Evolutionary conservation across 1,140 invertebrate genomes (phyloP).

Genomic region (Aphelenchoides avenae): DNA sequence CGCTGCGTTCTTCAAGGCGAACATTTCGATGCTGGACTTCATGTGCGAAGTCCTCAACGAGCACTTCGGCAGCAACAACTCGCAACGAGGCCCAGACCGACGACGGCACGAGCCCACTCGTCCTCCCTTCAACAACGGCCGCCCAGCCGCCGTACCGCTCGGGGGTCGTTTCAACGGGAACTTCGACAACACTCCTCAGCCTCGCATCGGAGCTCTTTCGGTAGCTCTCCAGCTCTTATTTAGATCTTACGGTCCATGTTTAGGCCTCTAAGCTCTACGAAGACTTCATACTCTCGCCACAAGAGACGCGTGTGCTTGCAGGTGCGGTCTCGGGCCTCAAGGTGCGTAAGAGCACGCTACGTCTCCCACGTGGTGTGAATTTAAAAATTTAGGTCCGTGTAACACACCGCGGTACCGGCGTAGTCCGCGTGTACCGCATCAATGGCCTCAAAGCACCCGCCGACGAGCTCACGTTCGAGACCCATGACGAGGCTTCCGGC

Average conservation of each 20-base stretch:
- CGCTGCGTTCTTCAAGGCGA: slow-evolving; percentile 49
- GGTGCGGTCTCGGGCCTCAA: slow-evolving; percentile 32
- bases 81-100: too few species aligned
- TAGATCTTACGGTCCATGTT: too few species aligned
- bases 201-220: not conserved
- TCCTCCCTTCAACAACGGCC: too few species aligned
- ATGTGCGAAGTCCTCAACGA: slow-evolving; percentile 47
- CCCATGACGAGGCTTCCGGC: slow-evolving; percentile 1
- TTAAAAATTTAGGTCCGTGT: too few species aligned
- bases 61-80: not conserved
- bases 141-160: too few species aligned
- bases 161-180: too few species aligned
- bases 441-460: slow-evolving; percentile 40
- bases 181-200: too few species aligned
- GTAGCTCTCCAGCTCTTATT: too few species aligned
- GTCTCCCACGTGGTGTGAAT: too few species aligned
- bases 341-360: slow-evolving; percentile 31
- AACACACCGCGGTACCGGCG: slow-evolving; percentile 26
- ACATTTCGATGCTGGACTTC: slow-evolving; percentile 39
- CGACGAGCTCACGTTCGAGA: slow-evolving; percentile 25
- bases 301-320: slow-evolving; percentile 37
- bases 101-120: too few species aligned
- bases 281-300: slow-evolving; percentile 28
- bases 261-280: too few species aligned
- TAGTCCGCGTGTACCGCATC: slow-evolving; percentile 45